phyloP scores from a whole-genome alignment of 2,888 invertebrate genomes.

The Philopedon plagiatum region DNA sequence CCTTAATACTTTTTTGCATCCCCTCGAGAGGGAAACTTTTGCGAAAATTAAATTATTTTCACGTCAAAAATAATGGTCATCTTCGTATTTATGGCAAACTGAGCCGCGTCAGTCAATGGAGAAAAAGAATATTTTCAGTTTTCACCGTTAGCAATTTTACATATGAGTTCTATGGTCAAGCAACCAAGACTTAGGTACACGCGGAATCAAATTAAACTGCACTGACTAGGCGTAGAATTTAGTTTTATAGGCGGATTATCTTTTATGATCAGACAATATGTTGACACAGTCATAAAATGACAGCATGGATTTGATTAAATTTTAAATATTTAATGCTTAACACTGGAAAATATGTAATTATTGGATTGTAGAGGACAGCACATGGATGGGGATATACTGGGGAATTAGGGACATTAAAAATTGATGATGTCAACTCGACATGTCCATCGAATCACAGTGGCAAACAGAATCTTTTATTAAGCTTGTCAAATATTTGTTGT shows the following conservation, averaged over 20 bases:
- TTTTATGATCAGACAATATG: constrained; percentile 27
- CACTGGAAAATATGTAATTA: constrained; percentile 47
- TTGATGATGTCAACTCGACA: constrained; percentile 42
- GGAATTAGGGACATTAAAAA: constrained; percentile 49
- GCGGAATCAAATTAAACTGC: neutral
- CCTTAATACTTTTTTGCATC: constrained; percentile 19
- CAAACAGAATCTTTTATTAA: constrained; percentile 52
- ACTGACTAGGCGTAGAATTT: neutral
- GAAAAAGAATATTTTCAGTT: too few species aligned
- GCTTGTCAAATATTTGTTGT: constrained; percentile 49
- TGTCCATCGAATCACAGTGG: constrained; percentile 48
- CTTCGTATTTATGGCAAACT: constrained; percentile 31
- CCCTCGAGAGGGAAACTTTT: constrained; percentile 18
- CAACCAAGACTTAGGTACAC: too few species aligned
- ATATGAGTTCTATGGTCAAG: too few species aligned
- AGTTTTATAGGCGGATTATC: constrained; percentile 22
- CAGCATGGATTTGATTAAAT: constrained; percentile 36
- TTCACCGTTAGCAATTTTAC: too few species aligned
- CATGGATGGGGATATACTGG: constrained; percentile 10
- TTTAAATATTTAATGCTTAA: constrained; percentile 38
- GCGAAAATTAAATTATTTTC: constrained; percentile 39
- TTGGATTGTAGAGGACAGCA: constrained; percentile 30
- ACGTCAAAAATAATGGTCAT: constrained; percentile 39
- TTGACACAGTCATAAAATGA: constrained; percentile 28
- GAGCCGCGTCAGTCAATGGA: neutral